Evolutionary conservation across 2,113 vertebrate species (phyloP).

Genomic region (Puffinus mauretanicus): DNA sequence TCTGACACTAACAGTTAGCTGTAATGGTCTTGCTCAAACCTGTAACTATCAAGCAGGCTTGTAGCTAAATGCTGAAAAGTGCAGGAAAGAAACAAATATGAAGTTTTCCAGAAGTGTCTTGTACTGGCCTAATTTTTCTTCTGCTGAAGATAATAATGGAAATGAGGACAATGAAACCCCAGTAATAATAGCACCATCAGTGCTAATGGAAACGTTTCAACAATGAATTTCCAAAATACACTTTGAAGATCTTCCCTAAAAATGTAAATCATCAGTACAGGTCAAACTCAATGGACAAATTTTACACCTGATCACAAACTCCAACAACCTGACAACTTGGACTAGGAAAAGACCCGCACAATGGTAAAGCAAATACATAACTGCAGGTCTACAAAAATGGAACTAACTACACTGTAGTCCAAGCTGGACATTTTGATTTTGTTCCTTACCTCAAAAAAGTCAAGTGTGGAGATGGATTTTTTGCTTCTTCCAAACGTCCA

Average conservation of each 20-base stretch:
- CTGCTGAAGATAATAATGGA: not conserved
- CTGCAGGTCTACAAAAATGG: not conserved
- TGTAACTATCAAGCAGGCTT: not conserved
- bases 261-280: not conserved
- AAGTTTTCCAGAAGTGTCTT: not conserved
- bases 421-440: not conserved
- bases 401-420: not conserved
- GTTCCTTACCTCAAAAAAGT: not conserved
- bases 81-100: not conserved
- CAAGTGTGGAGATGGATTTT: not conserved
- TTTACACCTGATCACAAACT: not conserved
- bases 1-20: not conserved
- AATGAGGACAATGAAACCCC: not conserved
- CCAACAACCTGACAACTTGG: not conserved
- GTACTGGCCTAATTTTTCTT: not conserved
- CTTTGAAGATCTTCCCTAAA: not conserved
- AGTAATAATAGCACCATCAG: not conserved
- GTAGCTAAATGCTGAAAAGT: not conserved
- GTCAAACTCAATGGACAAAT: not conserved
- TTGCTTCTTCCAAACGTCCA: not conserved
- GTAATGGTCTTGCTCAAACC: not conserved
- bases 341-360: not conserved
- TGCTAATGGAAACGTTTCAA: not conserved
- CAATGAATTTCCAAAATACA: not conserved
- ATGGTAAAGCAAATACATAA: not conserved